Base-by-base conservation (phyloP, 2,888 invertebrate genomes). In the Platycheirus rosarum region DNA sequence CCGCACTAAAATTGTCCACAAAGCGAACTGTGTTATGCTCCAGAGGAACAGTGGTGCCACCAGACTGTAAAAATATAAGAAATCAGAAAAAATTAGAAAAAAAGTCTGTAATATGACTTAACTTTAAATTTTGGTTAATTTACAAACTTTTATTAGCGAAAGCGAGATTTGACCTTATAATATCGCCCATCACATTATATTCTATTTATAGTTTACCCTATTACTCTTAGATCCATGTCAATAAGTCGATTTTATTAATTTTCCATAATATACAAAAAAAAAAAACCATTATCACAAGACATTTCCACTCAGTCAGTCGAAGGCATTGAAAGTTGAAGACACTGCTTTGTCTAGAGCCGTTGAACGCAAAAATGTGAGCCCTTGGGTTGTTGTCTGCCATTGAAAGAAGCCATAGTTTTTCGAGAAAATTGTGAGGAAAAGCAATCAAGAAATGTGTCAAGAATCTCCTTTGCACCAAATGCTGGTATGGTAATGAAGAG, bases 1-100 rank as follows among this genome's bases (percentile, higher is more conserved):
- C 99, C 14, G 97, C 97, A 90, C 98, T 99, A 91, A 99, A 99
- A 92, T 99, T 99, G 90, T 99, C 99, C 68, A 99, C 97, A 91
- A 97, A 99, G 60, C 99, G 93, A 0, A 99, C 99, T 0, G 98
- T 98, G 89, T 98, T 97, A 89, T 97, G 97, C 89, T 99, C 99
- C 69, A 99, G 90, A 0, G 99, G 99, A 4, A 98, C 97, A 37
- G 97, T 97, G 3, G 99, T 99, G 66, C 99, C 99, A 40, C 99
- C 99, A 77, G 98, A 98, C 96, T 95, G 90, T 32, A 91, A 60
- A 63, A 84, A 51, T 2, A 51, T 68, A 32, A 26, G 68, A 42
- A 48, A 26, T 26, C 3, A 26, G 26, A 26, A 32, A 65, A n/a
- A n/a, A n/a, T n/a, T n/a, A n/a, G n/a, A n/a, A n/a, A n/a, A n/a